Evolutionary conservation across 2,888 invertebrate species (phyloP).

Genomic region (Steromphala cineraria): DNA sequence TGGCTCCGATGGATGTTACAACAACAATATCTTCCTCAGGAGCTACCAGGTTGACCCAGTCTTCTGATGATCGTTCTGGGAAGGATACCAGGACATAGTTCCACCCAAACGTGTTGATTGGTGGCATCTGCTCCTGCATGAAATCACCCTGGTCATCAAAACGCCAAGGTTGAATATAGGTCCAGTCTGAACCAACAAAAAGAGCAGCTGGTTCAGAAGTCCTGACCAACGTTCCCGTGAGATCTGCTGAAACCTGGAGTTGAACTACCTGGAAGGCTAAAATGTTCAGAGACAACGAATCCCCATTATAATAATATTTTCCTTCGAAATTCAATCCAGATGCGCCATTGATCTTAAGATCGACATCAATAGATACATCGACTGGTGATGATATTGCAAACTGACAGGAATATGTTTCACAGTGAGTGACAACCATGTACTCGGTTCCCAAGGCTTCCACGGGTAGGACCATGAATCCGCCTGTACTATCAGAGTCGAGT

Average conservation of each 20-base stretch:
- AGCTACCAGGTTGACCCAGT: background rate
- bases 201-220: background rate
- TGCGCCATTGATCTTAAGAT: background rate
- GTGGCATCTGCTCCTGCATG: conserved; percentile 1
- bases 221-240: background rate
- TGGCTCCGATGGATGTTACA: background rate
- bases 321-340: background rate
- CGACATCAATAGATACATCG: background rate
- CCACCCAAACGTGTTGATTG: background rate
- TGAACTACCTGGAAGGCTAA: background rate
- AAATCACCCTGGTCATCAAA: background rate
- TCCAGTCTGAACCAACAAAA: background rate
- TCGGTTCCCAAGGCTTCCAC: background rate
- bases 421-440: conserved; percentile 2
- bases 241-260: background rate
- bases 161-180: background rate
- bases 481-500: background rate
- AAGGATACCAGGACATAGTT: background rate
- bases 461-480: background rate
- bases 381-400: background rate
- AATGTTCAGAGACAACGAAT: background rate
- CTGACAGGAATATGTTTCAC: background rate
- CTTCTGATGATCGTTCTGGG: background rate
- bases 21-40: background rate
- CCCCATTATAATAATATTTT: background rate